Evolutionary conservation across 2,797 vertebrate species (phyloP), one percentile per base, ranked within the genome.

Genomic region (Petrocephalus sullivani): DNA sequence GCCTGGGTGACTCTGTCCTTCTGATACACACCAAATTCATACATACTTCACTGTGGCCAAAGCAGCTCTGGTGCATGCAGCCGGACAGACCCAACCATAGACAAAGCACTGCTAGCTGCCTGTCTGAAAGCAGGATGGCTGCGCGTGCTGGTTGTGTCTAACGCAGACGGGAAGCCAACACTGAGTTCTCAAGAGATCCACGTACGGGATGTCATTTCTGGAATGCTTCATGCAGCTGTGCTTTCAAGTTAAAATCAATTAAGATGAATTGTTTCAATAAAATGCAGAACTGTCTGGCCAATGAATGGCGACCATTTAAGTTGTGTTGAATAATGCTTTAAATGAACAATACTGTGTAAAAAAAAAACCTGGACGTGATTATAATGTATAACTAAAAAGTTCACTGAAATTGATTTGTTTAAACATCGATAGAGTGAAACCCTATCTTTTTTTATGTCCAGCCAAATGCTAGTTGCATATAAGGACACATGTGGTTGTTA

Each of bases 51-150:
- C 16, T 3, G 46, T 51, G 78, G 1, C 78, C 78, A 82, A 82
- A 16, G 37, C 78, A 82, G 78, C 37, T n/a, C 78, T 8, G 41
- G 19, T n/a, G 19, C 78, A 9, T 46, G 41, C 41, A 3, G 19
- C 37, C 8, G 78, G 46, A 82, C 41, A 82, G 37, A 82, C 78
- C 28, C 28, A 33, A 85, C 88, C 88, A 89, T 41, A 49, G 46
- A 82, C 78, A 82, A 82, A 82, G 78, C 78, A 82, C 78, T 82
- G 78, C 19, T n/a, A n/a, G 46, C 46, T 46, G 41, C 78, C 49
- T 46, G 46, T 51, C 37, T 9, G 37, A 51, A 10, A 82, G 46
- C 46, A 21, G 41, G 16, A 82, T 82, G 78, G 19, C 78, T 51
- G 46, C 4, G 1, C 19, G 19, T 49, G 41, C 6, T 21, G 78